phyloP scores from a whole-genome alignment of 2,113 vertebrate species.

The Cephalopholis sonnerati region DNA sequence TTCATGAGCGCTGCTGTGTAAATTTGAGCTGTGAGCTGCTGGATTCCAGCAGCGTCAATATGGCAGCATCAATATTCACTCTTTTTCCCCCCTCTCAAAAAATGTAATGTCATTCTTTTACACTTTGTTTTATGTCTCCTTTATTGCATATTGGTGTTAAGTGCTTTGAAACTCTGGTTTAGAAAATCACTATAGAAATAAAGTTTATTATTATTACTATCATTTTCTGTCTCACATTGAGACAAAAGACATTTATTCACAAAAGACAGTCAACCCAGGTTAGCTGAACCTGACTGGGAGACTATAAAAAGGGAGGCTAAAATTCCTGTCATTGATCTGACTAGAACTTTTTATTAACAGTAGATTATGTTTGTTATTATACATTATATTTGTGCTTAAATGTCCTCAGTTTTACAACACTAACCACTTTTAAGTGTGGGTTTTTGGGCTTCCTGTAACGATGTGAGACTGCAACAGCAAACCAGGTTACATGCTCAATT shows the following conservation, averaged over 20 bases:
- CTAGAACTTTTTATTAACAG: not conserved
- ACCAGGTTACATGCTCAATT: not conserved
- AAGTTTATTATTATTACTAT: too few relatives aligned
- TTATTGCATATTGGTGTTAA: too few relatives aligned
- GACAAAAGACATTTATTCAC: not conserved
- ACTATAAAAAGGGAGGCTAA: not conserved
- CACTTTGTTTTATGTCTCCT: too few relatives aligned
- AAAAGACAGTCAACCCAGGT: not conserved
- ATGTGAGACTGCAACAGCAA: not conserved
- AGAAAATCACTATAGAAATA: too few relatives aligned
- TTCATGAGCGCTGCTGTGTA: not conserved
- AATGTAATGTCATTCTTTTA: too few relatives aligned
- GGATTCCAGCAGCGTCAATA: not conserved
- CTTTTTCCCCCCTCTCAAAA: too few relatives aligned
- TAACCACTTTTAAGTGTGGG: not conserved
- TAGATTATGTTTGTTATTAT: not conserved
- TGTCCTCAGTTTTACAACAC: not conserved
- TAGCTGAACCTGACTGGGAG: not conserved
- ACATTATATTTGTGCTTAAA: not conserved
- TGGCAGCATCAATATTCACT: too few relatives aligned
- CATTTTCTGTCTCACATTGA: not conserved
- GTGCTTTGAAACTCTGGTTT: too few relatives aligned
- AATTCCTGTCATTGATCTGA: too few relatives aligned
- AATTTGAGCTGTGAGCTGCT: not conserved
- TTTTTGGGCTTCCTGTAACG: not conserved